Evolutionary conservation across 1,140 invertebrate species (phyloP), one percentile per base, ranked within the genome.

Genomic region (Drosophila pruinosa): DNA sequence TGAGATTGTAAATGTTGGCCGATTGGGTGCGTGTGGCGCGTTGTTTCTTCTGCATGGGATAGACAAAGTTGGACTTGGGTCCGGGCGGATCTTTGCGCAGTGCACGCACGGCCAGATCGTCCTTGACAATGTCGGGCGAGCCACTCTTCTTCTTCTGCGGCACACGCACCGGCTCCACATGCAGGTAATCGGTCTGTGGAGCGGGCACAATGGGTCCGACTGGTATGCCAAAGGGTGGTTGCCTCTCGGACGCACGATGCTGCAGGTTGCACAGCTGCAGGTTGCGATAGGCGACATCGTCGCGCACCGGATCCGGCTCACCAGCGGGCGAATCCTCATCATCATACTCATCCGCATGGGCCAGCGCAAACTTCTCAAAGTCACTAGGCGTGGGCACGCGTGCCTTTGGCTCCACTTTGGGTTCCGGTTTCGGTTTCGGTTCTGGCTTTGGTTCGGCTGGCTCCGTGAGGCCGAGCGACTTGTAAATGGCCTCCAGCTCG

Each of bases 151-250:
- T 78, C 43, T 64, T 63, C 1, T 69, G 38, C 28, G 39, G 14
- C 57, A 4, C 26, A 21, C 24, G 53, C 21, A 93, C 92, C 2
- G 96, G 95, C 12, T 93, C 93, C 0, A 94, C 94, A 78, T 97
- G 96, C 34, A 98, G 92, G 82, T 98, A 98, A 89, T 98, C 96
- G 68, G 94, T 96, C 47, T 95, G 94, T 0, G 96, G 93, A 0
- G 90, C 82, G 4, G 94, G 93, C 0, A 95, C 93, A 3, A 97
- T 93, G 5, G 96, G 96, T 3, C 95, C 95, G 6, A 97, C 80
- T 0, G 97, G 97, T 78, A 98, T 97, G 10, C 97, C 97, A 91
- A 98, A 98, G 0, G 96, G 96, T 19, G 96, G 97, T 85, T 97
- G 97, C 4, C 95, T 96, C 58, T 97, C 96, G 0, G 93, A 75